Percentiles rank a stretch among this genome's conserved stretches.
Evolutionary conservation across 2,113 vertebrate genomes (phyloP).

Genomic region (Trematomus loennbergii): DNA sequence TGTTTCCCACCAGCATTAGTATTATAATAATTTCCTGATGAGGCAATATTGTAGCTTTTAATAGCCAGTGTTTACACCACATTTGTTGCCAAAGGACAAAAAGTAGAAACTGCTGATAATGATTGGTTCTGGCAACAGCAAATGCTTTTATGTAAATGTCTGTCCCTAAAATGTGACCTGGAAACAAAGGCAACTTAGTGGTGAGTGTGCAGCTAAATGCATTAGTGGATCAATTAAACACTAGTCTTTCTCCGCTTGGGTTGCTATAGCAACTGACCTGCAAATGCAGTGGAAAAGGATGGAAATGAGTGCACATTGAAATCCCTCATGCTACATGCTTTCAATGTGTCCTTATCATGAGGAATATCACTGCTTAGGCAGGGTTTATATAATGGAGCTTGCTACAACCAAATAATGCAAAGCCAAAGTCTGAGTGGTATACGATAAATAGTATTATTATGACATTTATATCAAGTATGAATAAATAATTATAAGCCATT

Average conservation of each 20-base stretch:
- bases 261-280: slow-evolving; percentile 89
- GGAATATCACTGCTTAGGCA: slow-evolving; percentile 25
- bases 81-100: slow-evolving; percentile 91
- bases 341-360: slow-evolving; percentile 39
- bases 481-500: not conserved
- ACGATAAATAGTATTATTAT: not conserved
- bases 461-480: not conserved
- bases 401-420: not conserved
- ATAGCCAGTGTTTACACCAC: slow-evolving; percentile 86
- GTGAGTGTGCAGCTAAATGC: slow-evolving; percentile 93
- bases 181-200: slow-evolving; percentile 96
- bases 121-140: slow-evolving; percentile 91
- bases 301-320: slow-evolving; percentile 79
- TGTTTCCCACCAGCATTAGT: slow-evolving; percentile 78
- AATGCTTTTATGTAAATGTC: slow-evolving; percentile 97
- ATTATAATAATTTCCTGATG: slow-evolving; percentile 83
- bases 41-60: slow-evolving; percentile 93
- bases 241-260: slow-evolving; percentile 87
- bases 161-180: slow-evolving; percentile 95
- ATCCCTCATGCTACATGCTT: slow-evolving; percentile 31
- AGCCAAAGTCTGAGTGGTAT: slow-evolving; percentile 9
- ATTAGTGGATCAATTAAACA: slow-evolving; percentile 99
- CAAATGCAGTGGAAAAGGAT: slow-evolving; percentile 86
- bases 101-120: slow-evolving; percentile 93
- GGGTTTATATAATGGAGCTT: slow-evolving; percentile 1